Percentiles rank a stretch among this genome's conserved stretches.
Conservation (phyloP, 2,888 invertebrate species). For the Tanaodytes sp. region DNA sequence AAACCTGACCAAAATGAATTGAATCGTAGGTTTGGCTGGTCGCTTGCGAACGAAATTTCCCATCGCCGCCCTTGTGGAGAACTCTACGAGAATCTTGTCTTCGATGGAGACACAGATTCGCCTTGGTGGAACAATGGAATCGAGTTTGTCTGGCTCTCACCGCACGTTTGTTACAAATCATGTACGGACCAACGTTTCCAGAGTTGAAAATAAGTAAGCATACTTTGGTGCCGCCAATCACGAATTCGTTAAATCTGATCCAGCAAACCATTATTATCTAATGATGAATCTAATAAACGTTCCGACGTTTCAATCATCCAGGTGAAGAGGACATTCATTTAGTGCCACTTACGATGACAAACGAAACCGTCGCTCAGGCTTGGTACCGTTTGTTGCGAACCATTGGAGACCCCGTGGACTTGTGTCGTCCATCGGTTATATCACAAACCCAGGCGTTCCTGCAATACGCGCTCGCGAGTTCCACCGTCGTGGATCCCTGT, state of each 20-base stretch:
- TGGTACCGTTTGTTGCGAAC: constrained; percentile 97
- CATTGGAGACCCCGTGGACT: constrained; percentile 94
- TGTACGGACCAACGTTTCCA: constrained; percentile 89
- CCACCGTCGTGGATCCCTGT: constrained; percentile 88
- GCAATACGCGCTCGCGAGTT: constrained; percentile 85
- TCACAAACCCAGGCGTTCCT: constrained; percentile 82
- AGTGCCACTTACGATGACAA: constrained; percentile 87
- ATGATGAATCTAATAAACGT: neutral
- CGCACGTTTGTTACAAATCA: constrained; percentile 85
- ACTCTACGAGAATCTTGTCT: constrained; percentile 93
- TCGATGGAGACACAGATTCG: constrained; percentile 94
- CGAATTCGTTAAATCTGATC: too few species aligned
- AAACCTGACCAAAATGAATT: too few species aligned
- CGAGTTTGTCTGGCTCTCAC: constrained; percentile 92
- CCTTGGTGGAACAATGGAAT: constrained; percentile 95
- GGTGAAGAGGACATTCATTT: constrained; percentile 89
- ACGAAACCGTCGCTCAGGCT: constrained; percentile 92
- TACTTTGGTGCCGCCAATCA: too few species aligned
- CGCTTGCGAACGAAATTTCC: constrained; percentile 88
- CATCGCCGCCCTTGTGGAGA: constrained; percentile 96
- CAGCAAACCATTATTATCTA: neutral
- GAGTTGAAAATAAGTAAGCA: neutral
- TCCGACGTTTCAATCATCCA: too few species aligned
- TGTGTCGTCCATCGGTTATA: constrained; percentile 88
- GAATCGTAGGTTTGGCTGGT: constrained; percentile 78